Percentiles rank a stretch among this genome's conserved stretches.
Conservation (phyloP, 2,888 invertebrate species). For the Catocala fraxini region DNA sequence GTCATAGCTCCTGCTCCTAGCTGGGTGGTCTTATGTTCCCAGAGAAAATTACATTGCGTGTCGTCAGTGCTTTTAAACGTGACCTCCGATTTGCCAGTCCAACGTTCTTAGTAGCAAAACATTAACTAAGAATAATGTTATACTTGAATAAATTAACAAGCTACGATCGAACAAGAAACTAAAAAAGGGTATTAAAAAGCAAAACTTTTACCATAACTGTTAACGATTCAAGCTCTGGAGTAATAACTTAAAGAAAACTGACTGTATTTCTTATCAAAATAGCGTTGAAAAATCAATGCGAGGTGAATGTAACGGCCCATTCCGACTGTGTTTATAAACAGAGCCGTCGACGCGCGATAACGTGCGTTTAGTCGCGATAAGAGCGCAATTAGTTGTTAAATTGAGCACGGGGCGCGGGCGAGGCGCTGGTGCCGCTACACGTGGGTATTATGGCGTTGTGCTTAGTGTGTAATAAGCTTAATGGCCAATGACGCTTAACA, state of each 20-base stretch:
- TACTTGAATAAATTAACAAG: not conserved
- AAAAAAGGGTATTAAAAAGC: not conserved
- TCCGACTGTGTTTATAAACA: conserved; percentile 58
- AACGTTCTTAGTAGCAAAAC: too few species aligned
- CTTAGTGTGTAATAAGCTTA: conserved; percentile 44
- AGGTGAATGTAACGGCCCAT: conserved; percentile 52
- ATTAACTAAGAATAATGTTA: too few species aligned
- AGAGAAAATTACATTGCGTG: too few species aligned
- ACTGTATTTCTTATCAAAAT: conserved; percentile 39
- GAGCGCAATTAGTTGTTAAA: conserved; percentile 52
- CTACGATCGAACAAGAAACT: not conserved
- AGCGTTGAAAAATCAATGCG: conserved; percentile 37
- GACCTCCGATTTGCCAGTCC: too few species aligned
- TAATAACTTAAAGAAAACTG: conserved; percentile 20
- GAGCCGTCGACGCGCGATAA: conserved; percentile 39
- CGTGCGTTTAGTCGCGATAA: conserved; percentile 52
- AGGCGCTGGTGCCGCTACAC: conserved; percentile 31
- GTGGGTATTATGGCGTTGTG: conserved; percentile 31
- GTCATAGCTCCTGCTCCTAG: too few species aligned
- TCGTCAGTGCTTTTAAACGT: too few species aligned
- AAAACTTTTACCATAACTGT: not conserved
- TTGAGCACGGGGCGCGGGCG: conserved; percentile 43
- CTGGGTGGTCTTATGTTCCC: too few species aligned
- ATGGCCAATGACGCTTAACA: conserved; percentile 18
- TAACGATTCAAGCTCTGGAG: not conserved